Percentiles rank a stretch among this genome's conserved stretches.
phyloP scores from a whole-genome alignment of 2,797 vertebrate genomes.

The Cyclura pinguis region DNA sequence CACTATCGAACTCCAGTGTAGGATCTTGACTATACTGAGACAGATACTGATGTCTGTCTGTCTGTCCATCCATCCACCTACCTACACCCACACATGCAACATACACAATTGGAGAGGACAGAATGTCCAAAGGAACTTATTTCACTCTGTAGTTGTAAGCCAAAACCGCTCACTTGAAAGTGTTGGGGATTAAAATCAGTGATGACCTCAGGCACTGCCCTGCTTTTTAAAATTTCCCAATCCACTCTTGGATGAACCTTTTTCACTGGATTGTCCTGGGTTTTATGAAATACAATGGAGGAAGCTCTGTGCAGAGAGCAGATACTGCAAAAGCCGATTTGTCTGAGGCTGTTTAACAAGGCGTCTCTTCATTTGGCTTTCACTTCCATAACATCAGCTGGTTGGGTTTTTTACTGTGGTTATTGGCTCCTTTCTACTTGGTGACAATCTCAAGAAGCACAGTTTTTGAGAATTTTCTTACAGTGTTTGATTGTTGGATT shows the following conservation, averaged over 20 bases:
- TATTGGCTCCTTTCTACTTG: not conserved
- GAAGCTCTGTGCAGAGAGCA: constrained; percentile 32
- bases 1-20: no score
- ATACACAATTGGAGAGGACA: not conserved
- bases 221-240: constrained; percentile 14
- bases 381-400: constrained; percentile 18
- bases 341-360: constrained; percentile 44
- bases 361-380: constrained; percentile 32
- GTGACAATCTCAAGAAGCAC: constrained; percentile 28
- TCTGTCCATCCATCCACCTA: no score
- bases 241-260: constrained; percentile 43
- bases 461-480: constrained; percentile 47
- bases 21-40: no score
- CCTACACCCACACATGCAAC: no score
- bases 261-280: constrained; percentile 49
- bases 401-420: not conserved
- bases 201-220: not conserved
- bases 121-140: not conserved
- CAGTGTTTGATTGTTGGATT: constrained; percentile 31
- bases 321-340: constrained; percentile 51
- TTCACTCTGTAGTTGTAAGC: not conserved
- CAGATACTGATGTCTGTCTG: no score
- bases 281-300: constrained; percentile 42
- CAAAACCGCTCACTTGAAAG: constrained; percentile 31
- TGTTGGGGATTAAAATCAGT: constrained; percentile 28